Evolutionary conservation across 2,888 invertebrate genomes (phyloP).

Genomic region (Macrosoma leucophasiata): DNA sequence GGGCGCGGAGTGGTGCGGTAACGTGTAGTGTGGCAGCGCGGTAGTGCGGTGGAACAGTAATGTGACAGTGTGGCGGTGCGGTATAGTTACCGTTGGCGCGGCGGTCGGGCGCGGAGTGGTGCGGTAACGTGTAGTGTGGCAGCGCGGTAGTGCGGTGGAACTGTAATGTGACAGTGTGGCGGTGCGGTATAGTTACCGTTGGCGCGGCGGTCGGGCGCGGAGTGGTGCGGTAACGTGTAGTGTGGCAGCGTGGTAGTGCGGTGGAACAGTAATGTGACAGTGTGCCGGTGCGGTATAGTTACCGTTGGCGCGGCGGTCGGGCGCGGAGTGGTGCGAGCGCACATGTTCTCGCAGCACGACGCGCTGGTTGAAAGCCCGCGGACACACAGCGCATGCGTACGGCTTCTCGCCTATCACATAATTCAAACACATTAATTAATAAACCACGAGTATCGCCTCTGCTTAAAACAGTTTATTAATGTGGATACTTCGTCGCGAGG

Average conservation of each 20-base stretch:
- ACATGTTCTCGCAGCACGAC: constrained; percentile 90
- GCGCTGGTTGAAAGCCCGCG: constrained; percentile 90
- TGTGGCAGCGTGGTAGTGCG: too few species aligned
- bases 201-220: constrained; percentile 83
- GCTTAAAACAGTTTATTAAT: too few species aligned
- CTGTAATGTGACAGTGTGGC: too few species aligned
- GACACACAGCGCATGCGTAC: constrained; percentile 90
- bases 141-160: too few species aligned
- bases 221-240: too few species aligned
- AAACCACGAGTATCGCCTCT: too few species aligned
- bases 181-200: too few species aligned
- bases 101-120: constrained; percentile 88
- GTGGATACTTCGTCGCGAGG: too few species aligned
- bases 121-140: constrained; percentile 88
- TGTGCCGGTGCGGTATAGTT: constrained; percentile 5
- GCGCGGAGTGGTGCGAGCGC: constrained; percentile 89
- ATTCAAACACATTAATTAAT: constrained; percentile 6
- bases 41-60: too few species aligned
- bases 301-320: constrained; percentile 80
- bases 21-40: constrained; percentile 87
- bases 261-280: too few species aligned
- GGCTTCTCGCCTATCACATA: constrained; percentile 81
- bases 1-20: constrained; percentile 89
- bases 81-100: constrained; percentile 74
- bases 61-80: too few species aligned